Percentiles rank a stretch among this genome's conserved stretches.
Evolutionary conservation across 2,888 invertebrate species (phyloP).

Genomic region (Drosophila basisetae): DNA sequence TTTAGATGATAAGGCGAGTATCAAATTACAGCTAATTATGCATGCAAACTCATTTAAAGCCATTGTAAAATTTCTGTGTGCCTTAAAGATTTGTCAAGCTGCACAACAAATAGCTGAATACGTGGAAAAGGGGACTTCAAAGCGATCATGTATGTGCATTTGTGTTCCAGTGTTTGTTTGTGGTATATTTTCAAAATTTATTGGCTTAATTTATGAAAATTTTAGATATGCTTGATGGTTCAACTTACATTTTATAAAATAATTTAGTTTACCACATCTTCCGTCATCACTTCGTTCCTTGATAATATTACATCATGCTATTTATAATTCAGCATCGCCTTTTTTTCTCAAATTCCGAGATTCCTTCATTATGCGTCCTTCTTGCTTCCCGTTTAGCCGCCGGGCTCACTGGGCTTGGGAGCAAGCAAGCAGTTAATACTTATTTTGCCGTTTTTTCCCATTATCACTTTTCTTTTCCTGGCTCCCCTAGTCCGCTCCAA

Average conservation of each 20-base stretch:
- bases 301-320: constrained; percentile 1
- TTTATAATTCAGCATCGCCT: constrained; percentile 3
- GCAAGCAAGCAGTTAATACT: constrained; percentile 15
- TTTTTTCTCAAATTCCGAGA: constrained; percentile 1
- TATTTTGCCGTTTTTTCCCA: constrained; percentile 19
- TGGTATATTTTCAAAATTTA: background rate
- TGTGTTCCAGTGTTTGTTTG: constrained; percentile 6
- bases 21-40: constrained; percentile 64
- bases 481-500: background rate
- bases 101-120: constrained; percentile 10
- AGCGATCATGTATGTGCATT: background rate
- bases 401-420: constrained; percentile 8
- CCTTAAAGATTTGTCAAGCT: constrained; percentile 42
- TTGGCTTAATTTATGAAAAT: no score
- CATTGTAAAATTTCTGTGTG: constrained; percentile 63
- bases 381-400: constrained; percentile 1
- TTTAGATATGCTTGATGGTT: background rate
- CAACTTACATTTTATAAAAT: background rate
- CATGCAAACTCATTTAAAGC: constrained; percentile 71
- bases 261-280: constrained; percentile 1
- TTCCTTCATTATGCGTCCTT: constrained; percentile 11
- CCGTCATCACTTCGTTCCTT: background rate
- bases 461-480: constrained; percentile 20
- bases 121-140: background rate
- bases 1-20: background rate